Evolutionary conservation across 2,113 vertebrate genomes (phyloP).

Genomic region (Vulpes lagopus): DNA sequence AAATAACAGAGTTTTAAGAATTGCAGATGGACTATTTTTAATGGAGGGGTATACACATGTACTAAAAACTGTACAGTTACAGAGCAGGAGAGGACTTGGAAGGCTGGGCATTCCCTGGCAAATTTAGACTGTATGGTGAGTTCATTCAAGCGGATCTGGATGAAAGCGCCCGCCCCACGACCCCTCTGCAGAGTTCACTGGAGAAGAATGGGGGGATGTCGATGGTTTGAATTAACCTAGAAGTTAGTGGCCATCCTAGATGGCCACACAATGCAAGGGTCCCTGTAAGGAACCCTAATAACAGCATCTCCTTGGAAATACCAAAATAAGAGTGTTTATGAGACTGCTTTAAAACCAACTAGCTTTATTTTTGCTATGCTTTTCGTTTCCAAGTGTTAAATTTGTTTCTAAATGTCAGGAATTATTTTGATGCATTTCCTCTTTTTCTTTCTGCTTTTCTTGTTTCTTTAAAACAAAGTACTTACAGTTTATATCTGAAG

Average conservation of each 20-base stretch:
- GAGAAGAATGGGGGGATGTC: not conserved
- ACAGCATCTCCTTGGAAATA: not conserved
- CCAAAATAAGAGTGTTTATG: conserved; percentile 15
- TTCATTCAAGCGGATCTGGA: not conserved
- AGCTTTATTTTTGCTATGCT: conserved; percentile 54
- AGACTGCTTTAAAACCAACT: not conserved
- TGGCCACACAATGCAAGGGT: conserved; percentile 30
- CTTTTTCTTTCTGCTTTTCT: not conserved
- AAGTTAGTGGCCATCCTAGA: not conserved
- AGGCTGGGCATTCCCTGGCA: not conserved
- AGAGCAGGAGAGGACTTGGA: not conserved
- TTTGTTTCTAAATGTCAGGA: conserved; percentile 59
- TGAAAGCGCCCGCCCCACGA: not conserved
- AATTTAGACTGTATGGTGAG: not conserved
- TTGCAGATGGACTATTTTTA: not conserved
- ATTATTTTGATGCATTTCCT: conserved; percentile 56
- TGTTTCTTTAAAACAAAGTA: not conserved
- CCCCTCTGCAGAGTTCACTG: not conserved
- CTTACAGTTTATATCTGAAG: conserved; percentile 36
- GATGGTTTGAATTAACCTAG: not conserved
- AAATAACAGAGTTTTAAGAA: conserved; percentile 32
- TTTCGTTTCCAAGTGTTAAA: conserved; percentile 59
- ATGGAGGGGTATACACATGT: not conserved
- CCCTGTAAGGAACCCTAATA: not conserved
- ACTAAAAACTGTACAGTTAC: not conserved